Percentiles rank a stretch among this genome's conserved stretches.
phyloP scores from a whole-genome alignment of 2,113 vertebrate species.

The Propithecus coquereli region DNA sequence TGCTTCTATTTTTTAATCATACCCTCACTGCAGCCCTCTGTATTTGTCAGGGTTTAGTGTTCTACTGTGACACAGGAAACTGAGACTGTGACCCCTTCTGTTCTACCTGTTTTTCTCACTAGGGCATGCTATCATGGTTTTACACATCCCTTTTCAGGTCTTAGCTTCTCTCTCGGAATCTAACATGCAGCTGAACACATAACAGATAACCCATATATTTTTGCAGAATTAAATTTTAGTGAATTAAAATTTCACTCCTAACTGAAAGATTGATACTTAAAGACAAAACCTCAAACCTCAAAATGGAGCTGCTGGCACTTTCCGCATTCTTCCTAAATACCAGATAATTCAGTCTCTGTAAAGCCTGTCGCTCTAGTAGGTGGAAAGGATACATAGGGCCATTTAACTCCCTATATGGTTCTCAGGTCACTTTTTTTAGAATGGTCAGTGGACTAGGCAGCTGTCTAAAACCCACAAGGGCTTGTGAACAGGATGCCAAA shows the following conservation, averaged over 20 bases:
- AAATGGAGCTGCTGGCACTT: background rate
- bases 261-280: background rate
- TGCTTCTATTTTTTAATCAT: background rate
- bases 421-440: background rate
- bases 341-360: background rate
- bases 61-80: background rate
- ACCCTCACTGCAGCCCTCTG: background rate
- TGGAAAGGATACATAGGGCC: background rate
- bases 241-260: slow-evolving; percentile 30
- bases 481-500: background rate
- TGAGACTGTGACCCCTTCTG: background rate
- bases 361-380: background rate
- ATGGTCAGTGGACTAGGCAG: background rate
- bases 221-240: background rate
- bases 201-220: background rate
- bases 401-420: background rate
- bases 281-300: background rate
- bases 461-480: background rate
- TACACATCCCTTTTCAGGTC: background rate
- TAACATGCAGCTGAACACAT: background rate
- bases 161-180: background rate
- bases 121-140: background rate
- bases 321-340: background rate
- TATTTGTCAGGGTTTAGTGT: background rate
- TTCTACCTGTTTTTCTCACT: background rate